A percentile compares a stretch with the other conserved stretches of the same genome.
These are phyloP conservation scores for Phalacrocorax carbo DNA, from an alignment of 2,113 vertebrate genomes.

Conservation along the genomic window DNA sequence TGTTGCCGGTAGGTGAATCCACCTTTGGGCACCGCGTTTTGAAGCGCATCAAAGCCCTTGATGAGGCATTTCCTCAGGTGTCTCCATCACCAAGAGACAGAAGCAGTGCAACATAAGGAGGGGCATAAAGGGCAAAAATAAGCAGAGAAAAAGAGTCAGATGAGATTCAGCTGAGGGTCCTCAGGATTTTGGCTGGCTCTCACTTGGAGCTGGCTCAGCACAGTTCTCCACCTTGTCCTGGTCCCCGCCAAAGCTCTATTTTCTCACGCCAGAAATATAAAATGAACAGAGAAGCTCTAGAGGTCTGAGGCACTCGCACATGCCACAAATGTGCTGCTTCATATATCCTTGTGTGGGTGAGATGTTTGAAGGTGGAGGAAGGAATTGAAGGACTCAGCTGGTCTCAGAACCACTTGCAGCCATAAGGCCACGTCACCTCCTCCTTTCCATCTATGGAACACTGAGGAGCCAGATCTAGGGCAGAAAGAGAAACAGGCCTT, in stretches of 20 bases:
- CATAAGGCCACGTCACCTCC: not conserved
- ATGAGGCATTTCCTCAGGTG: not conserved
- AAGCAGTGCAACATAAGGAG: not conserved
- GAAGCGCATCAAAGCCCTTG: not conserved
- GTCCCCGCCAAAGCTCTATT: not conserved
- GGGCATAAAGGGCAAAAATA: not conserved
- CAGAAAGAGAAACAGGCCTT: not conserved
- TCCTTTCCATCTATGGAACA: not conserved
- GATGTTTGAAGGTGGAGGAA: not conserved
- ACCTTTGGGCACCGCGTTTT: fast-evolving
- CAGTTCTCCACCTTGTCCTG: not conserved
- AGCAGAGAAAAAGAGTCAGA: not conserved
- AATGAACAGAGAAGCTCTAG: not conserved
- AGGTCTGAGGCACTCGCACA: not conserved
- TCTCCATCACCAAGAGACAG: not conserved
- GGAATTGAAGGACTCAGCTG: not conserved
- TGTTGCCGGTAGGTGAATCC: not conserved
- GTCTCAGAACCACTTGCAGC: not conserved
- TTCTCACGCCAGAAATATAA: not conserved
- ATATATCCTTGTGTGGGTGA: not conserved
- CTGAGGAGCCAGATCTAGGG: not conserved
- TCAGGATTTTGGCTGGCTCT: not conserved
- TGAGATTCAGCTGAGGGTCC: not conserved
- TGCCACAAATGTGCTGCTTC: not conserved
- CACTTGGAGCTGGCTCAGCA: not conserved